Evolutionary conservation across 2,113 vertebrate species (phyloP), one percentile per base, ranked within the genome.

Genomic region (Actenoides hombroni): DNA sequence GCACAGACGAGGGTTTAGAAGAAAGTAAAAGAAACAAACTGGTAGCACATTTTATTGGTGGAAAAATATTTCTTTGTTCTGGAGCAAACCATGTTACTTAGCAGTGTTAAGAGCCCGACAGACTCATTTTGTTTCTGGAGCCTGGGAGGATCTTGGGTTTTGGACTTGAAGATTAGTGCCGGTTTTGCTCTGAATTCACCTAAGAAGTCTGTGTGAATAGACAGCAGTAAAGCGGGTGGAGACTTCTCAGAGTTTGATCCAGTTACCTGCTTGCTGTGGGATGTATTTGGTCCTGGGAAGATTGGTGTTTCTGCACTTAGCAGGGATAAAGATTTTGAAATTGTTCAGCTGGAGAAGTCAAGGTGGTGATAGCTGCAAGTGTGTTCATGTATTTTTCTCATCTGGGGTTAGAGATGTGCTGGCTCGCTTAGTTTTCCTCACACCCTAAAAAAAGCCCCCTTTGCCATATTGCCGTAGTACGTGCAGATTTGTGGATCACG

Each of bases 21-120:
- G 85, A 49, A 88, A 37, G 14, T 12, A 5, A 64, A 78, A 83
- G 80, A 78, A 90, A 69, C 61, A 28, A 53, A 68, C 65, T 91
- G 89, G 77, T 65, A 79, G 2, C 1, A 3, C 7, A 6, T 92
- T 94, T 94, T 94, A 68, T 78, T 75, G 86, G 73, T 90, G 75
- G 54, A 40, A 51, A 90, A 93, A 37, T 81, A 70, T 93, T 93
- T 84, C 78, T 94, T 93, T 94, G 86, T 95, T 94, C 77, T 3
- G 28, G 48, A 74, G 76, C 71, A 75, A 94, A 49, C 57, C 42
- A 12, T 9, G 40, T 92, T 59, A n/a, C 37, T 95, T 64, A 82
- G 69, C 51, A 28, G 68, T 28, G 56, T 83, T 78, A 12, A 51
- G 79, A 93, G 82, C 78, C 70, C 0, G 1, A 59, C 59, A 74